phyloP scores from a whole-genome alignment of 2,113 vertebrate genomes.

The Nymphicus hollandicus region DNA sequence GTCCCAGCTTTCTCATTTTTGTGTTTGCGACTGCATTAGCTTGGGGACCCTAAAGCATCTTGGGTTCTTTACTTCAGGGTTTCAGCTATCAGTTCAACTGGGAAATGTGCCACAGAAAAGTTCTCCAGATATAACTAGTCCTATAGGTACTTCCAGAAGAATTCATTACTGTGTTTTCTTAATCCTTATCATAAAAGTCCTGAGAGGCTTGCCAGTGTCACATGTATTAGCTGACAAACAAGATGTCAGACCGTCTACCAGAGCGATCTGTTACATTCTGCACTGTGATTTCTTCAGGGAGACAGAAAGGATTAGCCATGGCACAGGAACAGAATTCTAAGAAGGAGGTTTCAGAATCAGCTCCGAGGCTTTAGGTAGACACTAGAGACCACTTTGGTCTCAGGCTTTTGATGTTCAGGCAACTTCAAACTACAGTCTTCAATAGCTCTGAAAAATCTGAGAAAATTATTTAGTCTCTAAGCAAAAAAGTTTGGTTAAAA shows the following conservation, averaged over 20 bases:
- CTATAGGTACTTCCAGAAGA: not conserved
- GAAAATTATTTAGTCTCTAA: slow-evolving; percentile 1
- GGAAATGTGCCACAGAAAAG: not conserved
- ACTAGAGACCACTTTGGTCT: not conserved
- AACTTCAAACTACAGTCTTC: not conserved
- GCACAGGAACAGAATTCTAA: slow-evolving; percentile 55
- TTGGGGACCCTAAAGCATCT: not conserved
- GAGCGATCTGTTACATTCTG: not conserved
- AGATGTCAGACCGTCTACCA: not conserved
- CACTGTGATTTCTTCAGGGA: slow-evolving; percentile 13
- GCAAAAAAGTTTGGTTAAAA: not conserved
- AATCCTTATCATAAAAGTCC: not conserved
- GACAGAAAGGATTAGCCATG: slow-evolving; percentile 40
- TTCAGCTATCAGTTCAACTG: not conserved
- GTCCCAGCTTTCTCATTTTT: not conserved
- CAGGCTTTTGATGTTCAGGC: slow-evolving; percentile 10
- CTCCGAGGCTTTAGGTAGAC: slow-evolving; percentile 30
- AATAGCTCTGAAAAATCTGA: not conserved
- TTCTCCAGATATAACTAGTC: not conserved
- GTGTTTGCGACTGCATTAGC: not conserved
- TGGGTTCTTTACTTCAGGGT: not conserved
- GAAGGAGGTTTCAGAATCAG: slow-evolving; percentile 46
- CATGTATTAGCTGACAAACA: slow-evolving; percentile 1
- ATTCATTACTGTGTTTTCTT: not conserved
- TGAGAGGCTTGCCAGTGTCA: not conserved